These are phyloP conservation scores for Fringilla coelebs DNA, from an alignment of 2,797 vertebrate genomes.

Conservation along the genomic window DNA sequence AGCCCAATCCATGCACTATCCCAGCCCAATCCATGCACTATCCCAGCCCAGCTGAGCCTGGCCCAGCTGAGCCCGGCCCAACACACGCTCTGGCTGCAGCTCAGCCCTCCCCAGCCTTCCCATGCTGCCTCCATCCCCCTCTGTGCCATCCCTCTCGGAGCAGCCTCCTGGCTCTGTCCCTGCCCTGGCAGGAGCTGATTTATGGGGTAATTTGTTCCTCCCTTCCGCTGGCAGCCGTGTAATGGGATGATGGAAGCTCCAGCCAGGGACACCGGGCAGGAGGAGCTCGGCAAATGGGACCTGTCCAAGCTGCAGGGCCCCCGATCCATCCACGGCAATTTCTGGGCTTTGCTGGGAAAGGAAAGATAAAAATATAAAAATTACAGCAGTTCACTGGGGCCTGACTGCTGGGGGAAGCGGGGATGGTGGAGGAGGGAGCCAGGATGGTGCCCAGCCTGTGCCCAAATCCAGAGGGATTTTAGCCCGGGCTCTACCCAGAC, in stretches of 20 bases:
- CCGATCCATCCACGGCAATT: constrained; percentile 67
- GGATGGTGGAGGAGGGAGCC: rapidly evolving
- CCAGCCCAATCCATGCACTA: rapidly evolving
- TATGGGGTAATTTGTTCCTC: constrained; percentile 81
- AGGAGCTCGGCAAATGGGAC: constrained; percentile 71
- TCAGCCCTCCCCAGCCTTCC: background rate
- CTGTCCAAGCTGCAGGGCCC: constrained; percentile 48
- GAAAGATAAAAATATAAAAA: background rate
- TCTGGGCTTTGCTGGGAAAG: constrained; percentile 31
- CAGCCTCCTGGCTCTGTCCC: constrained; percentile 19
- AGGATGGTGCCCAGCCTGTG: background rate
- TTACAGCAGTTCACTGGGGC: background rate
- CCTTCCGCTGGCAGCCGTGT: constrained; percentile 69
- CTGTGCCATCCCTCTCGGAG: background rate
- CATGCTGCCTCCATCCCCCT: background rate
- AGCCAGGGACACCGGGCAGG: constrained; percentile 51
- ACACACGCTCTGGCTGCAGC: background rate
- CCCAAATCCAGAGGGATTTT: background rate
- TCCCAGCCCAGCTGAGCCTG: background rate
- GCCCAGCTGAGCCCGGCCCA: background rate
- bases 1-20: rapidly evolving
- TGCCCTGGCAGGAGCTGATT: constrained; percentile 68
- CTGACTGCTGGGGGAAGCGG: rapidly evolving
- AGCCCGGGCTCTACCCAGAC: rapidly evolving
- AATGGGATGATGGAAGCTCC: constrained; percentile 83